Conservation (phyloP, 2,888 invertebrate genomes). For the Callinectes sapidus region DNA sequence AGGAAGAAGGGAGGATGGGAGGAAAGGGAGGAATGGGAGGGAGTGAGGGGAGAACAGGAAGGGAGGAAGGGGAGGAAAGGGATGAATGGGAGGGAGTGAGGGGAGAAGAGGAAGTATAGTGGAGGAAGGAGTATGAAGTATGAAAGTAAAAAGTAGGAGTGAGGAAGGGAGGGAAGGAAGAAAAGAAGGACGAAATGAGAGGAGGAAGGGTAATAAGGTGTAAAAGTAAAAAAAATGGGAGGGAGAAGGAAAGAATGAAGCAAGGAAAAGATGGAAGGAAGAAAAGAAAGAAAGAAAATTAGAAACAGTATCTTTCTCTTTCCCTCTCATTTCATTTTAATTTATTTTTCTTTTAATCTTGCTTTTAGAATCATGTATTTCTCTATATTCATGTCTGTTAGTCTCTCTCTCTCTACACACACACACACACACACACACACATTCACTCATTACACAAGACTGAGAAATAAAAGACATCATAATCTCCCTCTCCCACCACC, state of each 20-base stretch:
- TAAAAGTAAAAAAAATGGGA: not conserved
- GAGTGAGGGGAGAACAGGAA: conserved; percentile 76
- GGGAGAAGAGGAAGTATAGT: no score
- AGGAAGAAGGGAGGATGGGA: conserved; percentile 81
- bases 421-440: not conserved
- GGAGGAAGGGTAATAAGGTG: not conserved
- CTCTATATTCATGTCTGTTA: no score
- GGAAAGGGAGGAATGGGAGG: conserved; percentile 82
- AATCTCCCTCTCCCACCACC: no score
- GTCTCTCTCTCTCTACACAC: no score
- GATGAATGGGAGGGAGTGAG: conserved; percentile 81
- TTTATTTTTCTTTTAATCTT: no score
- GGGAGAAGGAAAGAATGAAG: not conserved
- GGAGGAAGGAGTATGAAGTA: no score
- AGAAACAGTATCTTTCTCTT: not conserved
- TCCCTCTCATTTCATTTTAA: no score
- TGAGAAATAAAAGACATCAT: no score
- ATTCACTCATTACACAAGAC: no score
- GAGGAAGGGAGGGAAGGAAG: not conserved
- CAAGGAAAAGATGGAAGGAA: not conserved
- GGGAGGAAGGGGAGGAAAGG: conserved; percentile 78
- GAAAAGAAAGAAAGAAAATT: not conserved
- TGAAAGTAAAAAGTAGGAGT: not conserved
- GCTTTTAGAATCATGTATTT: no score
- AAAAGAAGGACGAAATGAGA: not conserved